Base-by-base conservation (phyloP, 2,888 invertebrate species). In the Tetramorium bicarinatum region DNA sequence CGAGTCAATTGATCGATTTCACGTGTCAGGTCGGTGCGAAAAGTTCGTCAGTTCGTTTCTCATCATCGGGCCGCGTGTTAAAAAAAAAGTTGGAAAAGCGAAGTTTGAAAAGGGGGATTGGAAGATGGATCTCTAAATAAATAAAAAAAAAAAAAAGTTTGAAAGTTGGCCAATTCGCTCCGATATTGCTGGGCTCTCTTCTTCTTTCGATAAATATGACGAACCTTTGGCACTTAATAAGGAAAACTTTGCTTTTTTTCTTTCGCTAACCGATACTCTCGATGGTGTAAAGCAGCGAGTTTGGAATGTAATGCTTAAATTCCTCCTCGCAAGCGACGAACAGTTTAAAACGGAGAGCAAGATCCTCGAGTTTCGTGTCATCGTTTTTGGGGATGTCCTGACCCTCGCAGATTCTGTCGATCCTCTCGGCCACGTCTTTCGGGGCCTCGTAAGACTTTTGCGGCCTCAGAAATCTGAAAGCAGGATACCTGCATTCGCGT, bases 231-330 rank as follows among this genome's bases (percentile, higher is more conserved):
- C 21, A 3, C 47, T 21, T 21, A 54, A 47, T 44, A 44, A 13
- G 1, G 25, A 41, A 18, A 29, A 18, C 21, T 25, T 59, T 29
- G 29, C 29, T 56, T 21, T 56, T 44, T 2, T 44, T 15, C 18
- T 0, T 34, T 49, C 64, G 93, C 95, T 94, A 95, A 97, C 97
- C 96, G 75, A 98, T 96, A 72, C 96, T 97, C 91, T 96, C 96
- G 85, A 99, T 96, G 69, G 96, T 96, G 92, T 97, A 96, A n/a
- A 99, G 95, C 74, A 97, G 94, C 0, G 98, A 98, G 95, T 98
- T 99, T 0, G 99, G 98, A 15, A 99, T 96, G 85, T 96, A 94
- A 94, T 99, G 97, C 9, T 97, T 95, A 85, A 99, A 97, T 93
- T 97, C 96, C 64, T 96, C 95, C 87, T 95, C 96, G 92, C 98